Percentiles rank a stretch among this genome's conserved stretches.
These are phyloP conservation scores for Parazoanthus atlanticus DNA, from an alignment of 92 coral and sea anemone species.

Conservation along the genomic window DNA sequence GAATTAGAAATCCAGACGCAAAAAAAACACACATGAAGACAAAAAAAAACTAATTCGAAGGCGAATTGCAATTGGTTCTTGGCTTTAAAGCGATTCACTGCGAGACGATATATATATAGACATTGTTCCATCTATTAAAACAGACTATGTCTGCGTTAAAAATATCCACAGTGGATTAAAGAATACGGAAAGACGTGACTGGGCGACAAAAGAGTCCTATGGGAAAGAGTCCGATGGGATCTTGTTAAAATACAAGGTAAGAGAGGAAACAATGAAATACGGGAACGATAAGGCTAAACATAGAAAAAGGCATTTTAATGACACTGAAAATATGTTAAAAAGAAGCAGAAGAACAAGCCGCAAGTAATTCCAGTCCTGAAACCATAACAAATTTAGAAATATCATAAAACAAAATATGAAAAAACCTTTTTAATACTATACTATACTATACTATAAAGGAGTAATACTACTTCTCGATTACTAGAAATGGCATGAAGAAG, in stretches of 20 bases:
- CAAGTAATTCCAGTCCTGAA: not conserved
- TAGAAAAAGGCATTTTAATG: not conserved
- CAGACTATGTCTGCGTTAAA: not conserved
- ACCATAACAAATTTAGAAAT: not conserved
- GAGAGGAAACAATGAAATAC: not conserved
- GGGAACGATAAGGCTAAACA: not conserved
- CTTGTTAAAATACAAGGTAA: no score
- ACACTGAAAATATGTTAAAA: not conserved
- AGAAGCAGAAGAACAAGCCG: not conserved
- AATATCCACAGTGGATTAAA: not conserved
- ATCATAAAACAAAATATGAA: not conserved
- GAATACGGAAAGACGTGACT: constrained; percentile 25
- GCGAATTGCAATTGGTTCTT: constrained; percentile 27
- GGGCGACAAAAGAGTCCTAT: constrained; percentile 20
- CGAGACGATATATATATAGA: constrained; percentile 20
- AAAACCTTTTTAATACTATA: not conserved
- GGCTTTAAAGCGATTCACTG: constrained; percentile 29
- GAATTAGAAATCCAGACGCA: constrained; percentile 34
- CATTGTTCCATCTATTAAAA: constrained; percentile 30
- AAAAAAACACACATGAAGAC: constrained; percentile 16
- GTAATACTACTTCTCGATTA: constrained; percentile 16
- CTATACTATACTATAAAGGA: not conserved
- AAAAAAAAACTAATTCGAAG: constrained; percentile 29
- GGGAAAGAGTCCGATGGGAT: constrained; percentile 49
- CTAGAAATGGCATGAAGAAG: constrained; percentile 39